Evolutionary conservation across 2,797 vertebrate species (phyloP).

Genomic region (Sphenodon punctatus): DNA sequence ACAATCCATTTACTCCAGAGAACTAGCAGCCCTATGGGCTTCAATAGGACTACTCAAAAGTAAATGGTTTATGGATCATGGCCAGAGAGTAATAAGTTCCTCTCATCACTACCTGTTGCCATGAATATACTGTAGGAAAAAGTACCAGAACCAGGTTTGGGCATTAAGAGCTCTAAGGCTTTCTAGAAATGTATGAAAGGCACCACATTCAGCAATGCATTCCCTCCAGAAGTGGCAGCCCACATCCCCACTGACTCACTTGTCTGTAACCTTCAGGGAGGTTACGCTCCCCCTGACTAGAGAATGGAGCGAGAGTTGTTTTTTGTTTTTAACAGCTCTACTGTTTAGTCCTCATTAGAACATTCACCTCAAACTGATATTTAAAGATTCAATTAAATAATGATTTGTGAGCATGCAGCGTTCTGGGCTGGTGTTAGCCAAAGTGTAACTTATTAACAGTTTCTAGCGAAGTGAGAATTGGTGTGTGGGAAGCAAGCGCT

Average conservation of each 20-base stretch:
- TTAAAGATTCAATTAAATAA: constrained; percentile 34
- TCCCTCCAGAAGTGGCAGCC: fast-evolving
- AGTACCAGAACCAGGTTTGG: background rate
- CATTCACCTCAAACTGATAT: constrained; percentile 28
- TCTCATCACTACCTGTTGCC: too few species aligned
- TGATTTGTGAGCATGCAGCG: background rate
- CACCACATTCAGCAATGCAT: background rate
- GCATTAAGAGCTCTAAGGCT: background rate
- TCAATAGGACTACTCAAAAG: too few species aligned
- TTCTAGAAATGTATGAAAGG: background rate
- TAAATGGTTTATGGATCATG: too few species aligned
- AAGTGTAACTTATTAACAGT: constrained; percentile 27
- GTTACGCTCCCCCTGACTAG: constrained; percentile 27
- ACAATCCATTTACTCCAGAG: too few species aligned
- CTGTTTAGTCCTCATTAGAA: constrained; percentile 21
- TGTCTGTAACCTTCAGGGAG: background rate
- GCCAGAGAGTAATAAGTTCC: too few species aligned
- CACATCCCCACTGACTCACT: too few species aligned
- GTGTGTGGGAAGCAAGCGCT: constrained; percentile 25
- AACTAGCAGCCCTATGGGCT: too few species aligned
- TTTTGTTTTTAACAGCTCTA: constrained; percentile 1
- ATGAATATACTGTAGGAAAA: background rate
- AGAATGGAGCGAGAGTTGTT: background rate
- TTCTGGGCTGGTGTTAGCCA: constrained; percentile 14
- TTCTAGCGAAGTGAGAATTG: constrained; percentile 15